These are phyloP conservation scores for Glossophaga mutica DNA, from an alignment of 2,797 vertebrate genomes.

Conservation along the genomic window DNA sequence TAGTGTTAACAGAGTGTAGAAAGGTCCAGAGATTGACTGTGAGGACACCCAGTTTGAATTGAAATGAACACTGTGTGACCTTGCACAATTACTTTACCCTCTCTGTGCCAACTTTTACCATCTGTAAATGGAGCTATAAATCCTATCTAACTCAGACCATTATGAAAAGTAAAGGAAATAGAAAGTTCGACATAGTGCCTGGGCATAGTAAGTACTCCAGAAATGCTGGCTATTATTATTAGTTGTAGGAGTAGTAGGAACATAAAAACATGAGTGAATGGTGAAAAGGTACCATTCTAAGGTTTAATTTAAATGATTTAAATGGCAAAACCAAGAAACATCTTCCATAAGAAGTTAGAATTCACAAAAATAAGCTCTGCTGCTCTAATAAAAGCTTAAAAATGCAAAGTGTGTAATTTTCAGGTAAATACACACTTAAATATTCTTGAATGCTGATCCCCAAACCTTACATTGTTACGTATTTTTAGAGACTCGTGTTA, in stretches of 20 bases:
- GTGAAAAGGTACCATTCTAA: not conserved
- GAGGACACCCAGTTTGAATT: not conserved
- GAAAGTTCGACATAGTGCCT: not conserved
- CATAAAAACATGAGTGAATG: not conserved
- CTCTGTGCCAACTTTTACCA: not conserved
- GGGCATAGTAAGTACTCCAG: not conserved
- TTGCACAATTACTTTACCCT: not conserved
- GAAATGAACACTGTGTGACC: not conserved
- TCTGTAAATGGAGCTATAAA: not conserved
- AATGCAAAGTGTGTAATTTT: not conserved
- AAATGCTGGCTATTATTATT: not conserved
- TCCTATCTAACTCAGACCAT: not conserved
- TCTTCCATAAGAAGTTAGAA: not conserved
- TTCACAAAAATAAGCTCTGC: not conserved
- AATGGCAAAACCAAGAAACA: not conserved
- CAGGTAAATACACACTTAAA: not conserved
- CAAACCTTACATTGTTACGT: not conserved
- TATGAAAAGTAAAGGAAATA: not conserved
- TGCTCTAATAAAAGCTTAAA: not conserved
- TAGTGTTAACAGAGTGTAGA: not conserved
- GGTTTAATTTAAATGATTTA: not conserved
- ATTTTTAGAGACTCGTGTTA: not conserved
- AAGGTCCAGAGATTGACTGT: not conserved
- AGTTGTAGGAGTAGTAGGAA: not conserved
- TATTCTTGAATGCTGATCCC: not conserved